Percentiles rank a stretch among this genome's conserved stretches.
Conservation (phyloP, 2,113 vertebrate species). For the Girardinichthys multiradiatus region DNA sequence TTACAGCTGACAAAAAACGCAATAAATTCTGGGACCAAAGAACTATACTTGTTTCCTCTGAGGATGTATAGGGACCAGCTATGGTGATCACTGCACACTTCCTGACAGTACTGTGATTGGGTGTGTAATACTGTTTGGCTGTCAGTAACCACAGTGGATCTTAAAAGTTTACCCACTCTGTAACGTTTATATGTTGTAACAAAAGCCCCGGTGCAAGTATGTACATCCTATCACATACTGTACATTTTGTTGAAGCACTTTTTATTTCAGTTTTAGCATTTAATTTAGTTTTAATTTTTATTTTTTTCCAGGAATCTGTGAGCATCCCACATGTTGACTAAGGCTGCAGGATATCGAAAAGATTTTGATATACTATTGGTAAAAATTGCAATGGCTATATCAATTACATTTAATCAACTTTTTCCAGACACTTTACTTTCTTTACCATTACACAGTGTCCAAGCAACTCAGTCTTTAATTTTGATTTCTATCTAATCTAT, state of each 20-base stretch:
- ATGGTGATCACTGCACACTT: conserved; percentile 15
- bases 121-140: background rate
- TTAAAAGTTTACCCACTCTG: background rate
- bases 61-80: conserved; percentile 22
- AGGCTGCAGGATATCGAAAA: background rate
- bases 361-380: background rate
- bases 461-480: too few relatives aligned
- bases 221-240: background rate
- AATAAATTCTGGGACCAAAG: conserved; percentile 58
- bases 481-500: too few relatives aligned
- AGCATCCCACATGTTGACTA: background rate
- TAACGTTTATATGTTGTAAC: background rate
- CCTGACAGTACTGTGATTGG: conserved; percentile 13
- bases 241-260: background rate
- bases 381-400: background rate
- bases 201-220: background rate
- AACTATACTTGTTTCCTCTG: conserved; percentile 33
- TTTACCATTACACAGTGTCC: too few relatives aligned
- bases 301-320: background rate
- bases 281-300: too few relatives aligned
- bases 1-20: conserved; percentile 68
- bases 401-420: background rate
- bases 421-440: background rate
- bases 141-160: background rate
- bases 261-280: background rate